Conservation (phyloP, 2,797 vertebrate species). For the Enteromius fasciolatus region DNA sequence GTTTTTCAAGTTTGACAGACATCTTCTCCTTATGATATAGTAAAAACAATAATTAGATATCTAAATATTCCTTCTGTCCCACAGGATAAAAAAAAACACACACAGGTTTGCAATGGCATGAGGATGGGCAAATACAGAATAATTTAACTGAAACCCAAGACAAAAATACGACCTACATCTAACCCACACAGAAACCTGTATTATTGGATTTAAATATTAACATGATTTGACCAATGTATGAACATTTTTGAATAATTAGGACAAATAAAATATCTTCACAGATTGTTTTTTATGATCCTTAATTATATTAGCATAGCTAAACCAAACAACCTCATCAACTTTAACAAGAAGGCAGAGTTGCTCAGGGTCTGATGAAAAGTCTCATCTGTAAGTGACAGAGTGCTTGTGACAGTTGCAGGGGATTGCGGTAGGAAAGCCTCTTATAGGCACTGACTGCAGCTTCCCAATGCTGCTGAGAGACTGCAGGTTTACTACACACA, state of each 20-base stretch:
- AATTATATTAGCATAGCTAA: neutral
- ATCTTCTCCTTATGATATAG: neutral
- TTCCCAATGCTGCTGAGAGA: slow-evolving; percentile 51
- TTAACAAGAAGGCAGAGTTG: slow-evolving; percentile 57
- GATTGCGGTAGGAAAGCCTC: slow-evolving; percentile 80
- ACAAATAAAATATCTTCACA: neutral
- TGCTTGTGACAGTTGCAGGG: slow-evolving; percentile 80
- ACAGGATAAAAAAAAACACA: neutral
- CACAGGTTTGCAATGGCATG: neutral
- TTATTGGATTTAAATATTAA: neutral
- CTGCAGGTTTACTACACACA: slow-evolving; percentile 44
- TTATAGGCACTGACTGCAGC: slow-evolving; percentile 64
- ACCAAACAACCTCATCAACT: slow-evolving; percentile 11
- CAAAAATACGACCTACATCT: neutral
- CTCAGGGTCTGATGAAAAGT: slow-evolving; percentile 65
- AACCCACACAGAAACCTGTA: neutral
- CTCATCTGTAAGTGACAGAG: slow-evolving; percentile 82
- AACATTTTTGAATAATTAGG: neutral
- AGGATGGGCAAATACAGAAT: neutral
- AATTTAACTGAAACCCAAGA: slow-evolving; percentile 7
- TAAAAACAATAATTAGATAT: neutral
- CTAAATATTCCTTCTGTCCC: neutral
- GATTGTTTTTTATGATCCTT: neutral
- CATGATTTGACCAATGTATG: neutral
- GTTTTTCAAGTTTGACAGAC: neutral